A percentile compares a stretch with the other conserved stretches of the same genome.
Conservation (phyloP, 2,888 invertebrate genomes). For the Argyresthia albistria region DNA sequence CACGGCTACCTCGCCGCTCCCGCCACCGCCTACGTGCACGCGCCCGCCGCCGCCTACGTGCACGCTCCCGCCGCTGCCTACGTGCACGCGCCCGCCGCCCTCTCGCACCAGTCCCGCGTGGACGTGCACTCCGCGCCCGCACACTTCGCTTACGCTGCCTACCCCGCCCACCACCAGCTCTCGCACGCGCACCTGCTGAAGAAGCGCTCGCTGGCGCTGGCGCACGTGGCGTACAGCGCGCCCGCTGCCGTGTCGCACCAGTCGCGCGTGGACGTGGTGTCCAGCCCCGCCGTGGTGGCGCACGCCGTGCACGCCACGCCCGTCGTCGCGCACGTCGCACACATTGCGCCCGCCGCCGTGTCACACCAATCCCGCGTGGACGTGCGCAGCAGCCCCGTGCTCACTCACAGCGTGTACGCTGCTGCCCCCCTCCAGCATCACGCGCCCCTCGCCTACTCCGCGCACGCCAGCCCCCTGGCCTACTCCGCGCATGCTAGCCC, state of each 20-base stretch:
- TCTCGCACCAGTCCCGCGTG: slow-evolving; percentile 58
- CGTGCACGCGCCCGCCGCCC: slow-evolving; percentile 40
- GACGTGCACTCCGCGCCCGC: slow-evolving; percentile 56
- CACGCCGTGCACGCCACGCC: slow-evolving; percentile 17
- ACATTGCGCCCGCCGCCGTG: slow-evolving; percentile 27
- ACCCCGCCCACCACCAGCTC: slow-evolving; percentile 15
- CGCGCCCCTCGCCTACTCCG: slow-evolving; percentile 18
- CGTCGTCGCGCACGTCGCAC: slow-evolving; percentile 21
- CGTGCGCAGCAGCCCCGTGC: slow-evolving; percentile 35
- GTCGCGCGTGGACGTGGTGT: slow-evolving; percentile 31
- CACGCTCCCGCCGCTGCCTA: slow-evolving; percentile 38
- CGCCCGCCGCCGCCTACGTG: slow-evolving; percentile 21
- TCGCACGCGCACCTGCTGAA: slow-evolving; percentile 30
- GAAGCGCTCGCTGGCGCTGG: slow-evolving; percentile 34
- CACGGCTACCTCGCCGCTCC: slow-evolving; percentile 17
- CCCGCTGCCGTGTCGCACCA: slow-evolving; percentile 35
- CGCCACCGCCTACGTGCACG: slow-evolving; percentile 22
- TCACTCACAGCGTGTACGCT: slow-evolving; percentile 17
- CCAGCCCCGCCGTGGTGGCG: slow-evolving; percentile 23
- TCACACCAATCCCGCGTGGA: slow-evolving; percentile 51
- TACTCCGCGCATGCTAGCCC: slow-evolving; percentile 17
- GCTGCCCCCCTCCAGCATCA: slow-evolving; percentile 6
- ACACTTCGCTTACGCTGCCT: slow-evolving; percentile 27
- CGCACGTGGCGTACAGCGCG: slow-evolving; percentile 17
- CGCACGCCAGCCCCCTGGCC: slow-evolving; percentile 17